These are phyloP conservation scores for Acromyrmex echinatior DNA, from an alignment of 1,140 invertebrate species.

Conservation along the genomic window DNA sequence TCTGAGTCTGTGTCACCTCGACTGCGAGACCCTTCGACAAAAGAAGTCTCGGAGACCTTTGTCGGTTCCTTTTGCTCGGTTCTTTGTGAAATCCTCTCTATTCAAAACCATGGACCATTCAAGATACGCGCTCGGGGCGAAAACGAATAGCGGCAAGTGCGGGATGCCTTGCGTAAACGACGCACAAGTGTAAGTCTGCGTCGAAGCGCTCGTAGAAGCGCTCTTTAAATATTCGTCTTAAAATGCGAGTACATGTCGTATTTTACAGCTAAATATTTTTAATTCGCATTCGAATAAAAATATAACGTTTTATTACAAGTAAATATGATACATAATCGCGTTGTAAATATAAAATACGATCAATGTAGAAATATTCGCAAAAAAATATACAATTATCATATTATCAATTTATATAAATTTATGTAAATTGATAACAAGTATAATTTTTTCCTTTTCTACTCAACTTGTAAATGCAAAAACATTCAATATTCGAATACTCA, in stretches of 20 bases:
- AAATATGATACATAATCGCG: neutral
- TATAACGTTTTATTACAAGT: neutral
- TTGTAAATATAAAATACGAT: neutral
- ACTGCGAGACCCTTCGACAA: conserved; percentile 79
- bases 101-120: conserved; percentile 82
- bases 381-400: neutral
- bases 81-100: conserved; percentile 82
- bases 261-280: neutral
- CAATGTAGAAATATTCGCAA: neutral
- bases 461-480: neutral
- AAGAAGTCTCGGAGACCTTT: conserved; percentile 81
- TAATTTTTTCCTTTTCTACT: neutral
- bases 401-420: neutral
- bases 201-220: neutral
- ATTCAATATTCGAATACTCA: neutral
- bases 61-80: conserved; percentile 83
- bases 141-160: conserved; percentile 83
- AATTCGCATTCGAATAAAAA: neutral
- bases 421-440: neutral
- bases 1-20: conserved; percentile 82
- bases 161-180: conserved; percentile 84
- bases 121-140: conserved; percentile 74
- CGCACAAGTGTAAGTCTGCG: conserved; percentile 73
- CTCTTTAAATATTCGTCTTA: conserved; percentile 54
- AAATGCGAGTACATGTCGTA: neutral